Evolutionary conservation across 2,797 vertebrate species (phyloP), one percentile per base, ranked within the genome.

Genomic region (Darevskia mixta): DNA sequence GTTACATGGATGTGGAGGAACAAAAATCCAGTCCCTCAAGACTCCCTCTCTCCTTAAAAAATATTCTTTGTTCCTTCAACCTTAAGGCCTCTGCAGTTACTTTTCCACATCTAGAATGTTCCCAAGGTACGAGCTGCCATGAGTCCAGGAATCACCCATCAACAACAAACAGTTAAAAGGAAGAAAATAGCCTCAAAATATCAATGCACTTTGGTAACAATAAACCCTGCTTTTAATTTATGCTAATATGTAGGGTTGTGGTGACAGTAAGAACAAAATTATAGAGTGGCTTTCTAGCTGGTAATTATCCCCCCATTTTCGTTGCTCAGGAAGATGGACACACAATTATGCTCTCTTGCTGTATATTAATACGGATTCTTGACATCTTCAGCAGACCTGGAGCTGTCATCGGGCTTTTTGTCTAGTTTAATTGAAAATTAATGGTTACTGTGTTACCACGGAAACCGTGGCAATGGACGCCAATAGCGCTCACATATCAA

Each of bases 351-450:
- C 98, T 99, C 98, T 98, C 98, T 99, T 99, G 98, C 99, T 98
- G 98, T 98, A 98, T 99, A 99, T 99, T 99, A 99, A 99, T 99
- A 98, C 98, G 98, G 98, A 98, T 98, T 99, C 98, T 99, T 99
- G 98, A 99, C 99, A 99, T 99, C 98, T 98, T 99, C 98, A 98
- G 98, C 98, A 98, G 98, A 98, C 98, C 98, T 98, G 96, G 98
- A 98, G 98, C 98, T 99, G 98, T 99, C 99, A 99, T 98, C 98
- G 98, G 97, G 97, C 97, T 97, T 99, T 99, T 99, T 99, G 99
- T 99, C 98, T 99, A 98, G 97, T 99, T 99, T 99, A 99, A 99
- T 99, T 99, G 98, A 99, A 99, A 99, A 99, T 99, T 99, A 99
- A 99, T 99, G 99, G 98, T 99, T 99, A 98, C 98, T 98, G 97